phyloP scores from a whole-genome alignment of 2,888 invertebrate species.

The Deilephila elpenor region DNA sequence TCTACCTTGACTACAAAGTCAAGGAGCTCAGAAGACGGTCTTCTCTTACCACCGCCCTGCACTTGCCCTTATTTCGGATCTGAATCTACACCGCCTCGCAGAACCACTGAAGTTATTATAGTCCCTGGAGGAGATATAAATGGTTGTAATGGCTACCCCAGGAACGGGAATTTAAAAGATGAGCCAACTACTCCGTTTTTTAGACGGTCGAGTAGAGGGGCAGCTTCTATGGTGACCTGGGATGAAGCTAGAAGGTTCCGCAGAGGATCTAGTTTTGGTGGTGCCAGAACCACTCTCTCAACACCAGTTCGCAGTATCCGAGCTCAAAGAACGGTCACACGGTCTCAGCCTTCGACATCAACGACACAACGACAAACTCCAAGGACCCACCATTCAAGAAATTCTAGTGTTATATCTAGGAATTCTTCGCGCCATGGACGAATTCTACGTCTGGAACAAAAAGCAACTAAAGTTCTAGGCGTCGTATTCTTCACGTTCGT shows the following conservation, averaged over 20 bases:
- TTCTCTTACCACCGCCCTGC: conserved; percentile 89
- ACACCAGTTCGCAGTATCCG: conserved; percentile 76
- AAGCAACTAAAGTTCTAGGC: conserved; percentile 97
- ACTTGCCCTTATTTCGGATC: conserved; percentile 93
- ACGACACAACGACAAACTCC: conserved; percentile 81
- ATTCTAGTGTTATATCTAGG: conserved; percentile 92
- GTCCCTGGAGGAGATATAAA: conserved; percentile 83
- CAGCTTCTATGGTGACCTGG: conserved; percentile 92
- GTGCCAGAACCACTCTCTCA: conserved; percentile 85
- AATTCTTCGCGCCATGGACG: conserved; percentile 93
- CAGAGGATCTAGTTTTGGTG: conserved; percentile 89
- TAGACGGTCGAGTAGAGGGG: conserved; percentile 84
- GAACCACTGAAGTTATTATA: conserved; percentile 80
- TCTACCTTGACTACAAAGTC: conserved; percentile 72
- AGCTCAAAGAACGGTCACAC: conserved; percentile 67
- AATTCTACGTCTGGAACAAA: conserved; percentile 95
- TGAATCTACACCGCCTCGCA: conserved; percentile 82
- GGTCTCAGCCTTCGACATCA: conserved; percentile 66
- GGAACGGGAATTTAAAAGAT: conserved; percentile 69
- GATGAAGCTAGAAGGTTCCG: conserved; percentile 86
- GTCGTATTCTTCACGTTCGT: conserved; percentile 98
- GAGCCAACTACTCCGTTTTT: conserved; percentile 79
- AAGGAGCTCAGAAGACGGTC: conserved; percentile 76
- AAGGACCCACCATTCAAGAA: conserved; percentile 90
- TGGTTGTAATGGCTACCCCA: conserved; percentile 70